A percentile compares a stretch with the other conserved stretches of the same genome.
These are phyloP conservation scores for Phyllotreta cruciferae DNA, from an alignment of 2,888 invertebrate genomes.

Conservation along the genomic window DNA sequence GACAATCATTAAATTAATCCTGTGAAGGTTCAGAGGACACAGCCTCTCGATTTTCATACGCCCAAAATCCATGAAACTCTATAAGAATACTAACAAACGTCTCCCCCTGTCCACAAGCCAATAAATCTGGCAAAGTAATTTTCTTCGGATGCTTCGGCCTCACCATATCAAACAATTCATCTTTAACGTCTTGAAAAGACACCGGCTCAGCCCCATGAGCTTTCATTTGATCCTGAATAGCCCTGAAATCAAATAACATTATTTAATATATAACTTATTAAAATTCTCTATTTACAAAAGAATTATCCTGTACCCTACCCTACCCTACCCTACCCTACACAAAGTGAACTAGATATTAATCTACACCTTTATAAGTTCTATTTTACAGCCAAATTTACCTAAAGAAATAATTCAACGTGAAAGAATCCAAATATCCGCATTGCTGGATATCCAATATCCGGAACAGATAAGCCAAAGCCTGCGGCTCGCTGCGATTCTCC, in stretches of 20 bases:
- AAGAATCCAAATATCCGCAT: conserved; percentile 86
- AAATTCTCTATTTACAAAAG: too few species aligned
- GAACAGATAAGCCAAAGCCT: conserved; percentile 90
- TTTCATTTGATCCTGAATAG: conserved; percentile 90
- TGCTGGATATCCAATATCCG: conserved; percentile 89
- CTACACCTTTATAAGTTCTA: too few species aligned
- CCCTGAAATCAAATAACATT: conserved; percentile 63
- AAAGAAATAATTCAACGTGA: conserved; percentile 92
- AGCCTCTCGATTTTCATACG: conserved; percentile 92
- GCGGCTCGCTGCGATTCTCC: conserved; percentile 91
- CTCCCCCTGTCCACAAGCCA: conserved; percentile 89
- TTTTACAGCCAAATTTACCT: conserved; percentile 29
- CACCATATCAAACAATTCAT: conserved; percentile 98
- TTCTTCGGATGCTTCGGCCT: conserved; percentile 82
- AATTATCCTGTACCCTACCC: too few species aligned
- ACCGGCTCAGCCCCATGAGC: conserved; percentile 89
- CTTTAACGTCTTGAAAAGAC: conserved; percentile 92
- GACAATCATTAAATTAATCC: too few species aligned
- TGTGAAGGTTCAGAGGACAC: conserved; percentile 68
- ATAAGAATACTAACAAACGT: conserved; percentile 92
- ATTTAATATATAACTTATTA: too few species aligned
- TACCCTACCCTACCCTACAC: too few species aligned
- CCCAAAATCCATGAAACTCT: conserved; percentile 96
- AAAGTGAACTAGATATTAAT: too few species aligned
- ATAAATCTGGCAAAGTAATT: conserved; percentile 87